Percentiles rank a stretch among this genome's conserved stretches.
Evolutionary conservation across 2,888 invertebrate species (phyloP).

Genomic region (Allophyes oxyacanthae): DNA sequence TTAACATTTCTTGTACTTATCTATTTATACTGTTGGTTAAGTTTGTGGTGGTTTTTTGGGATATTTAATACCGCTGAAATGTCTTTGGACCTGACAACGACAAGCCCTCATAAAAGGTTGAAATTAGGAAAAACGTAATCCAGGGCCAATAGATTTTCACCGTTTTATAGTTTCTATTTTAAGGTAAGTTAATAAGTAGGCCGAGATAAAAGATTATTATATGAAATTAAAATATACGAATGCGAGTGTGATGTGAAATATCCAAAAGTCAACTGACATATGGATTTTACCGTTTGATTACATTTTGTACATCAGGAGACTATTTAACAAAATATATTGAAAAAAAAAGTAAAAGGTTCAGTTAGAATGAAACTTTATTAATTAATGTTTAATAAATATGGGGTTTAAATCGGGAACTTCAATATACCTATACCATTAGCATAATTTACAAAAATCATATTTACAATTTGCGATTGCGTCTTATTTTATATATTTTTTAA

Average conservation of each 20-base stretch:
- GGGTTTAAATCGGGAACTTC: too few species aligned
- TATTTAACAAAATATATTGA: neutral
- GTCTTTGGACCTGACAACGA: too few species aligned
- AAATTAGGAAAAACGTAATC: too few species aligned
- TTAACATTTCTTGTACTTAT: conserved; percentile 38
- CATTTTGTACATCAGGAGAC: neutral
- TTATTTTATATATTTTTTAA: neutral
- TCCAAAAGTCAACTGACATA: conserved; percentile 30
- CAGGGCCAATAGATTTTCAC: neutral
- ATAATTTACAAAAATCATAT: neutral
- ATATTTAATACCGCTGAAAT: too few species aligned
- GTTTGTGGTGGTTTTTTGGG: neutral
- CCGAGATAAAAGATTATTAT: conserved; percentile 30
- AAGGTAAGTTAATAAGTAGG: too few species aligned
- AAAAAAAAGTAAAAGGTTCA: too few species aligned
- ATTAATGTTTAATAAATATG: too few species aligned
- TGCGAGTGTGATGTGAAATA: conserved; percentile 41
- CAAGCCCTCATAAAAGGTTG: too few species aligned
- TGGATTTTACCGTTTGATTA: conserved; percentile 4
- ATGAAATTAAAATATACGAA: conserved; percentile 47
- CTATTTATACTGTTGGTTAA: conserved; percentile 33
- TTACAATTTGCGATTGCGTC: conserved; percentile 9
- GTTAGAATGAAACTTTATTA: too few species aligned
- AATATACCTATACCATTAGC: too few species aligned
- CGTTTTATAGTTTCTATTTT: conserved; percentile 25